Base-by-base conservation (phyloP, 2,113 vertebrate species). In the Pterophyllum scalare region DNA sequence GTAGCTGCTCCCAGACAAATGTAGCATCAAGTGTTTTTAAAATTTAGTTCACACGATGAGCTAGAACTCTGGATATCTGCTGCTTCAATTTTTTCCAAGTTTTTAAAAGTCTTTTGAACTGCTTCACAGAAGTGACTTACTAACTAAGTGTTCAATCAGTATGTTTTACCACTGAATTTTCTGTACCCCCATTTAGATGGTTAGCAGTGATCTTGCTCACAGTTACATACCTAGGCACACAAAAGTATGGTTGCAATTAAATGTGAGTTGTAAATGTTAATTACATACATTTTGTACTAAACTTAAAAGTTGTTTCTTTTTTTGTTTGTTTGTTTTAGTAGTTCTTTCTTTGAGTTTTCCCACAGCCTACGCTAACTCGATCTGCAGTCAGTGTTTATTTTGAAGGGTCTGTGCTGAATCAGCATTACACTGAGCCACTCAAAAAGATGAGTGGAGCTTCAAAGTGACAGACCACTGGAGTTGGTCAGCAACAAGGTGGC, bases 401-500 rank as follows among this genome's bases (percentile, higher is more conserved):
- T 60, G 17, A 54, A 72, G 78, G 58, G 3, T 49, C 33, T 49
- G 1, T 24, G 33, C n/a, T 82, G 49, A 80, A 86, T 35, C 31
- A 35, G 75, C 59, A 58, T 76, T 78, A 77, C 74, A 78, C 75
- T 76, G 59, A 83, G 20, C 60, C 52, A 74, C 78, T 88, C 49
- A 75, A 35, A 84, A 54, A 77, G 72, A 74, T 82, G 59, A 89
- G 78, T 9, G 22, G 11, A 28, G 57, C 81, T 88, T 88, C 72
- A 91, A 85, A 89, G 77, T 79, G 59, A 85, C 52, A 59, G 64
- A 56, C 72, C 43, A 65, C 22, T 46, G 43, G 80, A 77, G 26
- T 49, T 33, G 62, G 65, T 84, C 75, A 81, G 65, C 67, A 86
- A 87, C 82, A 87, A 26, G 62, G 35, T 20, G 24, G 58, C 2